Percentiles rank a stretch among this genome's conserved stretches.
Conservation (phyloP, 2,113 vertebrate genomes). For the Nycticebus coucang region DNA sequence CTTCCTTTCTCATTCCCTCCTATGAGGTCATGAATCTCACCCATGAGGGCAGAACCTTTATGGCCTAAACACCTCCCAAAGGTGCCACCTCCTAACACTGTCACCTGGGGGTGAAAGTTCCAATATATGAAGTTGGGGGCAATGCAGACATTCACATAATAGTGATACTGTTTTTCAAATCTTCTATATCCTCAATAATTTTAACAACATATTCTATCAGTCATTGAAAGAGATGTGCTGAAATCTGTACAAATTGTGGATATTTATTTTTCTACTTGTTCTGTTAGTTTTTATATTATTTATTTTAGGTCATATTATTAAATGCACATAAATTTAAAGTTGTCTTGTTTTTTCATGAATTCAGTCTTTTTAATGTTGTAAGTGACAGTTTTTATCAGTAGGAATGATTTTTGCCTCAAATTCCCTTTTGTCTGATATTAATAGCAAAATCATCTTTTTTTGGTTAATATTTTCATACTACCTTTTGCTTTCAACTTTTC, state of each 20-base stretch:
- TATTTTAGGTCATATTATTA: neutral
- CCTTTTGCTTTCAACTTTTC: constrained; percentile 22
- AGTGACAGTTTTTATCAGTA: neutral
- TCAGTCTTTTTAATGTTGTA: constrained; percentile 24
- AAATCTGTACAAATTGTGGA: neutral
- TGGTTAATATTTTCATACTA: neutral
- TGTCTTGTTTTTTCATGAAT: neutral
- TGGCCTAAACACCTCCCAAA: neutral
- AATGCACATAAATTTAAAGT: constrained; percentile 19
- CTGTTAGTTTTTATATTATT: constrained; percentile 1
- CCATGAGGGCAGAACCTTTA: neutral
- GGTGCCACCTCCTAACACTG: neutral
- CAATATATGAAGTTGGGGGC: neutral
- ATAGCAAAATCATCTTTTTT: neutral
- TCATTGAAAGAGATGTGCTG: neutral
- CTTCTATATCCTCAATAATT: neutral
- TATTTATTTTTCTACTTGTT: neutral
- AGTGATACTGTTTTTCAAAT: neutral
- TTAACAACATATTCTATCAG: neutral
- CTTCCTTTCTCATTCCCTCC: neutral
- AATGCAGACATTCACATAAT: neutral
- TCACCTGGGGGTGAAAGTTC: neutral
- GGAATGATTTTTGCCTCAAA: neutral
- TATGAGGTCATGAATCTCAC: neutral
- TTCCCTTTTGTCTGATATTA: neutral